Evolutionary conservation across 2,113 vertebrate genomes (phyloP).

Genomic region (Tyto alba): DNA sequence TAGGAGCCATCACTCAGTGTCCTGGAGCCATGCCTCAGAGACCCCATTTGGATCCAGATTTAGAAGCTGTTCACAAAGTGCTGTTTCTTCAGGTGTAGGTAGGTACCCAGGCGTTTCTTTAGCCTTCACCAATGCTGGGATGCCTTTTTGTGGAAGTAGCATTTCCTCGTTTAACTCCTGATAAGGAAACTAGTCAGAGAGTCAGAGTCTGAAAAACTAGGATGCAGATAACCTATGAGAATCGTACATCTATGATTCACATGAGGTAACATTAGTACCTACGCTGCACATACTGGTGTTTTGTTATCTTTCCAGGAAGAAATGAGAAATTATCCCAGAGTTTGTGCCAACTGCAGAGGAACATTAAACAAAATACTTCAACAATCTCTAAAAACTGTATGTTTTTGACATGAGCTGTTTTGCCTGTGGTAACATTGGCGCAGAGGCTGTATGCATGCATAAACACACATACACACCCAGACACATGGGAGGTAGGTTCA

Average conservation of each 20-base stretch:
- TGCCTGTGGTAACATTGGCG: not conserved
- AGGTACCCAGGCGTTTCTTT: not conserved
- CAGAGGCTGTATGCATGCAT: not conserved
- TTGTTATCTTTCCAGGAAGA: not conserved
- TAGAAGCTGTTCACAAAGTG: not conserved
- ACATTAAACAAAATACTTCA: not conserved
- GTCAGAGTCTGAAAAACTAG: not conserved
- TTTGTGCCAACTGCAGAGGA: not conserved
- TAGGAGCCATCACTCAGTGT: not conserved
- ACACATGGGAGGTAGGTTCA: not conserved
- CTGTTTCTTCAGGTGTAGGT: not conserved
- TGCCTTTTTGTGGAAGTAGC: not conserved
- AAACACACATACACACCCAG: not conserved
- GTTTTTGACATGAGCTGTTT: not conserved
- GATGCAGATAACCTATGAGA: not conserved
- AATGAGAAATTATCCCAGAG: not conserved
- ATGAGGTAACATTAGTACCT: not conserved
- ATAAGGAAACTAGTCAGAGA: not conserved
- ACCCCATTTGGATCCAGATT: rapidly evolving
- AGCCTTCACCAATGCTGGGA: not conserved
- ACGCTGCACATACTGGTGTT: rapidly evolving
- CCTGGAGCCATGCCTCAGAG: not conserved
- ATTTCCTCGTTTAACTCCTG: not conserved
- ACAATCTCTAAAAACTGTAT: rapidly evolving
- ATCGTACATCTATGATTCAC: not conserved